Percentiles rank a stretch among this genome's conserved stretches.
phyloP scores from a whole-genome alignment of 2,888 invertebrate genomes.

The Lypha dubia region DNA sequence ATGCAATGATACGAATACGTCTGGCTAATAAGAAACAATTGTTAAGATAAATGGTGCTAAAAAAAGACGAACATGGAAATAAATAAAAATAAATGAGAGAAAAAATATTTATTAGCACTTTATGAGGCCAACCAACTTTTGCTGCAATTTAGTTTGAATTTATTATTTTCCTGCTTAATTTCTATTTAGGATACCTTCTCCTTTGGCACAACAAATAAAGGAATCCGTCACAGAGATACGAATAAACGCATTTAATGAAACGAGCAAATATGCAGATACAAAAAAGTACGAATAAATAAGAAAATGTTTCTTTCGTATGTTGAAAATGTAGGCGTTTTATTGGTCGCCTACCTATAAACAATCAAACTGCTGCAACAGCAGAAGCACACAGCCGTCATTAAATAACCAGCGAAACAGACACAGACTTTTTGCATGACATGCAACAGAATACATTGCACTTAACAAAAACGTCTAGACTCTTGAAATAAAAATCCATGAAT shows the following conservation, averaged over 20 bases:
- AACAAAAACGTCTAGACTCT: slow-evolving; percentile 68
- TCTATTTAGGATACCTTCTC: slow-evolving; percentile 50
- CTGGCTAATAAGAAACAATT: slow-evolving; percentile 53
- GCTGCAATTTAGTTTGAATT: neutral
- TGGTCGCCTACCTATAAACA: slow-evolving; percentile 65
- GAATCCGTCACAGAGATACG: slow-evolving; percentile 43
- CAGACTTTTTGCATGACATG: slow-evolving; percentile 51
- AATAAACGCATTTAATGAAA: slow-evolving; percentile 62
- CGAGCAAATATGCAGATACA: slow-evolving; percentile 51
- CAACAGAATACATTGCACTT: slow-evolving; percentile 68
- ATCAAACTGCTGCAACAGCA: slow-evolving; percentile 34
- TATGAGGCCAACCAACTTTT: slow-evolving; percentile 51
- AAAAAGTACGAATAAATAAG: slow-evolving; percentile 27
- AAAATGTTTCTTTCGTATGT: slow-evolving; percentile 46
- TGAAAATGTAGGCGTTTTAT: slow-evolving; percentile 68
- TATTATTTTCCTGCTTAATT: neutral
- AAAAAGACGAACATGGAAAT: slow-evolving; percentile 54
- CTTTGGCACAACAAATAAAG: slow-evolving; percentile 11
- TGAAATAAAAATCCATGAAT: slow-evolving; percentile 65
- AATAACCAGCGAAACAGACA: slow-evolving; percentile 24
- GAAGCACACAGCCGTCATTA: slow-evolving; percentile 13
- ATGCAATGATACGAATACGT: neutral
- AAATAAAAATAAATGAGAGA: slow-evolving; percentile 22
- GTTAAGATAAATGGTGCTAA: slow-evolving; percentile 56
- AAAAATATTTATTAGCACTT: slow-evolving; percentile 11